Evolutionary conservation across 2,797 vertebrate genomes (phyloP).

Genomic region (Thamnophis elegans): DNA sequence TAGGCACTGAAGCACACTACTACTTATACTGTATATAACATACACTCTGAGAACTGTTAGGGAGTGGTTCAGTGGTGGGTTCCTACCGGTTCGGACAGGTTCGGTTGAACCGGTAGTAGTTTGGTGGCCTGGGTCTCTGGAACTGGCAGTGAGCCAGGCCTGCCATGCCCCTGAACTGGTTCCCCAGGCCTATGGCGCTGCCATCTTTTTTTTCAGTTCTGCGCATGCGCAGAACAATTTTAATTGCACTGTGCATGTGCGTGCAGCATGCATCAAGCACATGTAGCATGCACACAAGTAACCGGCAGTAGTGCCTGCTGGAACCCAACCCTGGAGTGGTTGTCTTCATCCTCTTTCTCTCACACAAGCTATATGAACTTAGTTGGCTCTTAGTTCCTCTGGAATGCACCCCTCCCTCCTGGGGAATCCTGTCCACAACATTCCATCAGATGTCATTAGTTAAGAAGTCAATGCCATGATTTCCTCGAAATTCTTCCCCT

Average conservation of each 20-base stretch:
- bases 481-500: conserved; percentile 40
- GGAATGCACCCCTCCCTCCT: neutral
- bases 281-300: too few relatives aligned
- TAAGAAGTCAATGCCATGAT: conserved; percentile 64
- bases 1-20: neutral
- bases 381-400: neutral
- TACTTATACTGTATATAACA: neutral
- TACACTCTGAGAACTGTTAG: neutral
- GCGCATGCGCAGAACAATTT: too few relatives aligned
- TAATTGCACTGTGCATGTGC: too few relatives aligned
- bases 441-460: conserved; percentile 52
- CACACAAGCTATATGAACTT: neutral
- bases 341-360: neutral
- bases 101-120: too few relatives aligned
- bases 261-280: too few relatives aligned
- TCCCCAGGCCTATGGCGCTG: too few relatives aligned
- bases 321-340: neutral
- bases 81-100: too few relatives aligned
- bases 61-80: neutral
- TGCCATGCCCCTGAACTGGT: too few relatives aligned
- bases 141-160: too few relatives aligned
- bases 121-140: too few relatives aligned
- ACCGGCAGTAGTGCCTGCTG: too few relatives aligned
- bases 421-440: neutral
- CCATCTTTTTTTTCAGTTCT: too few relatives aligned